Base-by-base conservation (phyloP, 2,797 vertebrate genomes). In the Acanthurus lineatus region DNA sequence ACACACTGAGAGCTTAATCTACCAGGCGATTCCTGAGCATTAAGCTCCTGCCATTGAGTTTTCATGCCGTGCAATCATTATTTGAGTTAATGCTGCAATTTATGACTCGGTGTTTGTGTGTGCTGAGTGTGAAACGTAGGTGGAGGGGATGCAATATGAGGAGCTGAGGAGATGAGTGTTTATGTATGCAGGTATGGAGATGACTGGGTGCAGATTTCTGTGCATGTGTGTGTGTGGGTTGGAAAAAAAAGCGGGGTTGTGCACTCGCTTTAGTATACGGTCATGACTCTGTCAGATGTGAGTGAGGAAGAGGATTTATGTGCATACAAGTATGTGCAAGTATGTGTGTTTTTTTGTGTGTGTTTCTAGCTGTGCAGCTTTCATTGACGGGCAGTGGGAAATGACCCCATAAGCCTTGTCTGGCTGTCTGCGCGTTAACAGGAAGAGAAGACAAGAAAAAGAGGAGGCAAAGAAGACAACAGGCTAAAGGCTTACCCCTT, bases 81-180 rank as follows among this genome's bases (percentile, higher is more conserved):
- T 94, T 95, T 92, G 82, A 93, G 88, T 88, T 89, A 89, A 92
- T 90, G 86, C 91, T 84, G 77, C 76, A 81, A 94, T 94, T 94
- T 92, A 95, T 93, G 87, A 88, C 70, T 61, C 52, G 32, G 58
- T 81, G 84, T 91, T 89, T 32, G 28, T 88, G 28, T 88, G 86
- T 86, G 86, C 69, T 74, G 82, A 77, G n/a, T 90, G 85, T 77
- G 69, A 84, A 86, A 78, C 45, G 64, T 20, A 61, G 54, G 58
- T 54, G 64, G 69, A 74, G 62, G 59, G 28, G 69, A 53, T 71
- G 69, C 38, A 74, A 22, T 76, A 65, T 72, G 17, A 72, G 32
- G 40, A 81, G 65, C 53, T 49, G 69, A 71, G 71, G 38, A 52
- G 72, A 35, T 56, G 49, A 65, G 19, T 49, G 49, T 32, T 32